Evolutionary conservation across 2,113 vertebrate species (phyloP), one percentile per base, ranked within the genome.

Genomic region (Oenanthe melanoleuca): DNA sequence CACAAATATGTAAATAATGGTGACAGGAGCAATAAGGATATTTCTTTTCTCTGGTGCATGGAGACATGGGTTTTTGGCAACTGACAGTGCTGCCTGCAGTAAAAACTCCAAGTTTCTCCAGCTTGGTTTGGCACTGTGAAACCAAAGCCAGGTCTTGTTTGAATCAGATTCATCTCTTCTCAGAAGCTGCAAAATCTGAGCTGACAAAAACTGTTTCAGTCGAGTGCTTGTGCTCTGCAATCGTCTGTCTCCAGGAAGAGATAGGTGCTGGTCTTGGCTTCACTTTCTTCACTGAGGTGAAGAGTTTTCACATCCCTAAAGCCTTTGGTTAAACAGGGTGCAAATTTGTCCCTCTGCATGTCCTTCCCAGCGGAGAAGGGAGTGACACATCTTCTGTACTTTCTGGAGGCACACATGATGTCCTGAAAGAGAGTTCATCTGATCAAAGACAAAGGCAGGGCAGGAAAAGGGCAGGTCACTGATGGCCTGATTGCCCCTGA

Each of bases 141-240:
- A 45, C 37, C 66, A 86, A 86, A 88, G 13, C 45, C 70, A 70
- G 20, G 34, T 78, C 52, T 59, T 67, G 42, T 66, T 55, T 77
- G 52, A 73, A n/a, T 71, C 47, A 49, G 56, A 66, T 49, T 20
- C 11, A 14, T 57, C 50, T 89, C 65, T 61, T 29, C 74, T 80
- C 61, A 82, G 70, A 70, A 82, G 61, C 14, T 22, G 72, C 44
- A 80, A 63, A 50, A 63, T 66, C 33, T 53, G 38, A 31, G 38
- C 5, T 52, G 38, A n/a, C 11, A 88, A 79, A 88, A 50, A 6
- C 10, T 20, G 14, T 47, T 59, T 60, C 25, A 81, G 57, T 14
- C 0, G 0, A 81, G 33, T 0, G 1, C 16, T 55, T 3, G 0
- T 40, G 38, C 55, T 55, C 5, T 3, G 42, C 12, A 33, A 42